Percentiles rank a stretch among this genome's conserved stretches.
Conservation (phyloP, 2,113 vertebrate species). For the Abramis brama region DNA sequence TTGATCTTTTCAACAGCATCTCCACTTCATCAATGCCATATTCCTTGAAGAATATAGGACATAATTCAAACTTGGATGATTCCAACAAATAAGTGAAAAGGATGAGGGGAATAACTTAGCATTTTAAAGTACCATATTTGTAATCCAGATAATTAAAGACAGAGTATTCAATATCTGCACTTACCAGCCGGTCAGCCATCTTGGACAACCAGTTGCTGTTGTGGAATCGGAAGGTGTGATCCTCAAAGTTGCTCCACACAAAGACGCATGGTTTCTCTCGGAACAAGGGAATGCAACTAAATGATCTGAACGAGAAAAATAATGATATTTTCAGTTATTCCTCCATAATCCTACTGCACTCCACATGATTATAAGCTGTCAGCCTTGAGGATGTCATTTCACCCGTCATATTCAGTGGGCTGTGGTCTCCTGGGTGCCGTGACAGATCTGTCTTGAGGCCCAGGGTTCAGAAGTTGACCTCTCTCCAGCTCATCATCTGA, state of each 20-base stretch:
- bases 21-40: slow-evolving; percentile 84
- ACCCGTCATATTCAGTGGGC: slow-evolving; percentile 84
- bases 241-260: slow-evolving; percentile 88
- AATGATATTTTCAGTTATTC: neutral
- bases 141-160: neutral
- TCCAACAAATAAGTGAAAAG: neutral
- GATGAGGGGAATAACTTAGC: neutral
- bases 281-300: slow-evolving; percentile 79
- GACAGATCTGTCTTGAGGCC: slow-evolving; percentile 74
- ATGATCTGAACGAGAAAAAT: slow-evolving; percentile 76
- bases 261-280: slow-evolving; percentile 84
- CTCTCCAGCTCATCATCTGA: slow-evolving; percentile 72
- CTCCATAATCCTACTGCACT: neutral
- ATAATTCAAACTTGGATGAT: neutral
- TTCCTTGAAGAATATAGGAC: slow-evolving; percentile 72
- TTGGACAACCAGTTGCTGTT: slow-evolving; percentile 87
- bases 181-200: slow-evolving; percentile 89
- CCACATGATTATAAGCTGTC: neutral
- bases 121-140: neutral
- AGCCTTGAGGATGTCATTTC: slow-evolving; percentile 11
- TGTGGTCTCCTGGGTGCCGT: slow-evolving; percentile 76
- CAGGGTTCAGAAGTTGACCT: slow-evolving; percentile 68
- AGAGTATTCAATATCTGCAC: neutral
- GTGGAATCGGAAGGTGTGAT: slow-evolving; percentile 86
- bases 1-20: slow-evolving; percentile 78